Base-by-base conservation (phyloP, 2,888 invertebrate genomes). In the Xylophagus ater region DNA sequence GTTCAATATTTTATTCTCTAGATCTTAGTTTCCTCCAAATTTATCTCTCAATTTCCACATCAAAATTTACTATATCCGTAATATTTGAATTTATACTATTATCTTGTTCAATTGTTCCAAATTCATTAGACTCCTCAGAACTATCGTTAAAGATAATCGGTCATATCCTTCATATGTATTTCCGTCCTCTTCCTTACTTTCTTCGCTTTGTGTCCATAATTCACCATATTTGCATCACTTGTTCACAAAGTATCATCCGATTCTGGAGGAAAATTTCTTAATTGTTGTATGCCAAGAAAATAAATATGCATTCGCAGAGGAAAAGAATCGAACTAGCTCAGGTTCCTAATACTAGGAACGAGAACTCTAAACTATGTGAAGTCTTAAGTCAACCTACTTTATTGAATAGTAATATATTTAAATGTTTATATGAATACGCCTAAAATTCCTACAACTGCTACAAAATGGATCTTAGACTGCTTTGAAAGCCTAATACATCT, bases 11-110 rank as follows among this genome's bases (percentile, higher is more conserved):
- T 5, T 65, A 54, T 50, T 71, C 71, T 45, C 59, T 56, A 4
- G 67, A 62, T 28, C 71, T 56, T 1, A 75, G 72, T 17, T 65
- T 57, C 50, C 60, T 73, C 79, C 79, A 80, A 1, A 79, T 69
- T 53, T 75, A 71, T 47, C 71, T 62, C 25, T 71, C 66, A 15
- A 78, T 57, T 37, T 65, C 59, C 33, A 38, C 46, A 39, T 62
- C 62, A 2, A 45, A 50, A 17, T 51, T 52, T 37, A 57, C 56
- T 6, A 61, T 52, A 3, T 45, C 19, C 0, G 60, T 60, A 38
- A 61, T 50, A 42, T 54, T 58, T 3, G 56, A 51, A 43, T 57
- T 55, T 4, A 50, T 50, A 9, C 49, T 47, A 7, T 38, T 35
- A 5, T 40, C 34, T 12, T 41, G 37, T 7, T 47, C 48, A 8